Base-by-base conservation (phyloP, 2,113 vertebrate genomes). In the Lophochroa leadbeateri region DNA sequence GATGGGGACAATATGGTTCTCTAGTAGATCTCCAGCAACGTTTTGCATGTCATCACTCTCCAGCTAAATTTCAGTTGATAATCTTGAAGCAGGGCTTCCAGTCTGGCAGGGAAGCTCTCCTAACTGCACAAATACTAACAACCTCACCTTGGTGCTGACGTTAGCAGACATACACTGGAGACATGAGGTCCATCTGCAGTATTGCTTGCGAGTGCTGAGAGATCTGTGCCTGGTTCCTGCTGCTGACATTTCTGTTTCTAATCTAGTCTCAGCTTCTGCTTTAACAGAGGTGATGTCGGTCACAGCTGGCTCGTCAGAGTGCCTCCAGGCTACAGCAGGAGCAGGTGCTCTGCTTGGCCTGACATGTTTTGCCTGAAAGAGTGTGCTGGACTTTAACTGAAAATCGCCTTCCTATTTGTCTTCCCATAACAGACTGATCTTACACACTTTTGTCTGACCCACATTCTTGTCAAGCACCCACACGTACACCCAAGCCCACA, bases 111-210 rank as follows among this genome's bases (percentile, higher is more conserved):
- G 20, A 79, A 35, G 25, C 28, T 50, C 35, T 68, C 28, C 46
- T 18, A 29, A 24, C 2, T 5, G 2, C 47, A 50, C 11, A n/a
- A 35, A 24, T 3, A 29, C 12, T 31, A 29, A 17, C 35, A 50
- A 16, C 17, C n/a, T 84, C 65, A 43, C 58, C 57, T 55, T 19
- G 74, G 24, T 47, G 43, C 31, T 87, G 87, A 33, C 1, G 0
- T 46, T 50, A 43, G 37, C 86, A 74, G 53, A 7, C 1, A 0
- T 47, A n/a, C 44, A 33, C 17, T 0, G 0, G 58, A 63, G n/a
- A 49, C n/a, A 5, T 0, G 0, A 77, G 41, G 27, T 18, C 28
- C 63, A 41, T 33, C 70, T 21, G 24, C 4, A 9, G 13, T n/a
- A 8, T 23, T 11, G 0, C 37, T 75, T 6, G 1, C 79, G 31